phyloP scores from a whole-genome alignment of 2,888 invertebrate species.

The Cylindroiulus punctatus region DNA sequence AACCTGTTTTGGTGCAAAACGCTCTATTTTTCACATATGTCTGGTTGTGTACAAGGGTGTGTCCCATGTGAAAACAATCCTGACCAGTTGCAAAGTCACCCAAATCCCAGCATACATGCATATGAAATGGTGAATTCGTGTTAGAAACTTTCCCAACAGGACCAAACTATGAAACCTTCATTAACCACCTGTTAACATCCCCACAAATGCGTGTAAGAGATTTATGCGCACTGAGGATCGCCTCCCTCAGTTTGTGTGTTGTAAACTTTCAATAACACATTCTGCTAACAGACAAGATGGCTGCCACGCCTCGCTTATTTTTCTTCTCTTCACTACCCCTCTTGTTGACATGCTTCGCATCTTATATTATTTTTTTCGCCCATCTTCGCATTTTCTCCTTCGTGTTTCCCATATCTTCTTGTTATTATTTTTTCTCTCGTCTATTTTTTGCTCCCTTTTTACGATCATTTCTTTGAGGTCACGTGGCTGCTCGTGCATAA shows the following conservation, averaged over 20 bases:
- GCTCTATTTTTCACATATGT: background rate
- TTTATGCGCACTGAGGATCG: background rate
- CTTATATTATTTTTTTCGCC: constrained; percentile 16
- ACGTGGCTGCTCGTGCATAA: constrained; percentile 53
- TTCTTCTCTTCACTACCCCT: background rate
- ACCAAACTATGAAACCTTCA: background rate
- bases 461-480: constrained; percentile 48
- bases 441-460: constrained; percentile 17
- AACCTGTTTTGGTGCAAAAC: too few relatives aligned
- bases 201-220: too few relatives aligned
- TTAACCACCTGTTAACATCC: too few relatives aligned
- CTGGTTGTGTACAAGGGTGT: background rate
- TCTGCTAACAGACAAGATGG: constrained; percentile 16
- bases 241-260: background rate
- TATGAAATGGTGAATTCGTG: too few relatives aligned
- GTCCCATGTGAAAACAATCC: background rate
- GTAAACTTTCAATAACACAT: constrained; percentile 17
- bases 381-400: constrained; percentile 11
- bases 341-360: constrained; percentile 1
- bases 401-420: constrained; percentile 27
- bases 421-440: constrained; percentile 21
- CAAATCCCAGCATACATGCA: too few relatives aligned
- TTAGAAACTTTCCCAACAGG: too few relatives aligned
- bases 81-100: too few relatives aligned
- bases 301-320: constrained; percentile 6